Percentiles rank a stretch among this genome's conserved stretches.
These are phyloP conservation scores for Gadus macrocephalus DNA, from an alignment of 2,113 vertebrate species.

Conservation along the genomic window DNA sequence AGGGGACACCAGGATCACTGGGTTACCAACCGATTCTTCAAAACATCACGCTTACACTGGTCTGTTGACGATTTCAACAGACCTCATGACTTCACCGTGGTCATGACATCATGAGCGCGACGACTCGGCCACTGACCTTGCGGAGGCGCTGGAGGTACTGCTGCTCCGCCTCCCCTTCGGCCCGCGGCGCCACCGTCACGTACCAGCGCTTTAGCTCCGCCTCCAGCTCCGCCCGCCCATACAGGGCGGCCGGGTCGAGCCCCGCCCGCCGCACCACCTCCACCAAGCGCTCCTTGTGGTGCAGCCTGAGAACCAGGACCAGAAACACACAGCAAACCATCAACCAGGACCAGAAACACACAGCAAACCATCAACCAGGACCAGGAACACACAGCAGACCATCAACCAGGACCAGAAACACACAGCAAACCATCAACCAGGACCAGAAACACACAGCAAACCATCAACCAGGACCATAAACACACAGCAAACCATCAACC, in stretches of 20 bases:
- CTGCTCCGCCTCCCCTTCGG: conserved; percentile 39
- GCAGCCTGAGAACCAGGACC: conserved; percentile 47
- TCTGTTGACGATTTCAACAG: too few species aligned
- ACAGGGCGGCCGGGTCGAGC: conserved; percentile 63
- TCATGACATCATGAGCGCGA: neutral
- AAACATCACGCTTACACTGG: too few species aligned
- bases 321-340: too few species aligned
- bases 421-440: too few species aligned
- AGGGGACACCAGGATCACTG: too few species aligned
- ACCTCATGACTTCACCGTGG: neutral
- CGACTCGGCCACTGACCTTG: conserved; percentile 46
- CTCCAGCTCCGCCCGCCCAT: conserved; percentile 47
- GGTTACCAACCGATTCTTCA: too few species aligned
- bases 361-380: neutral
- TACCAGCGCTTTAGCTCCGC: conserved; percentile 63
- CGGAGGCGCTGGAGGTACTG: conserved; percentile 54
- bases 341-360: too few species aligned
- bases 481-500: too few species aligned
- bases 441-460: too few species aligned
- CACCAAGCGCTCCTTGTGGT: conserved; percentile 72
- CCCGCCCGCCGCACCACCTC: conserved; percentile 61
- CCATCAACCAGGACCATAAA: too few species aligned
- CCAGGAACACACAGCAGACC: too few species aligned
- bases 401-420: too few species aligned
- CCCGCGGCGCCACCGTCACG: conserved; percentile 34